phyloP scores from a whole-genome alignment of 2,113 vertebrate genomes.

The Thalassarche chlororhynchos region DNA sequence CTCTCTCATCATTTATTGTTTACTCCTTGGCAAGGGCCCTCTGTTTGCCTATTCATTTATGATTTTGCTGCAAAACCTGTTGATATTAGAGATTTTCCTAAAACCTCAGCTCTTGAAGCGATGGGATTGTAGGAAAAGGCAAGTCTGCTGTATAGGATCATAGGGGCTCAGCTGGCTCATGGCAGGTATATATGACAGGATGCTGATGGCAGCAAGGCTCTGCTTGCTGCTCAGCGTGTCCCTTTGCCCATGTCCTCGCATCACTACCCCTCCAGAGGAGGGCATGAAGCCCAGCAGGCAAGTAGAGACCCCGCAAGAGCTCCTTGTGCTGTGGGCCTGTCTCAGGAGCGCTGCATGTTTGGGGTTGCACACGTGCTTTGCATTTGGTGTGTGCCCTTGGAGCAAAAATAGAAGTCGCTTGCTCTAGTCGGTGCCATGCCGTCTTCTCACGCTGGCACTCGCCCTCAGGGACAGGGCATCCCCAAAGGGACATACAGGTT shows the following conservation, averaged over 20 bases:
- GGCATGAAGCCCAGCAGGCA: not conserved
- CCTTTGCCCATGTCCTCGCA: not conserved
- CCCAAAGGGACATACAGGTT: not conserved
- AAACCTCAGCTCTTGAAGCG: not conserved
- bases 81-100: not conserved
- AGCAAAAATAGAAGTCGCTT: not conserved
- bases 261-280: not conserved
- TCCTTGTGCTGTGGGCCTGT: not conserved
- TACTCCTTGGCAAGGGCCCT: not conserved
- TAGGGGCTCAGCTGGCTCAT: not conserved
- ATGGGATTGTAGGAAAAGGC: not conserved
- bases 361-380: not conserved
- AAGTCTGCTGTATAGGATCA: not conserved
- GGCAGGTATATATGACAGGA: not conserved
- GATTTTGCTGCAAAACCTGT: not conserved
- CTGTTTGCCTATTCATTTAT: not conserved
- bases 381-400: not conserved
- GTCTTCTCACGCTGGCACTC: not conserved
- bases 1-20: not conserved
- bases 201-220: not conserved
- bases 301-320: not conserved
- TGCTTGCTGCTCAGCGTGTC: not conserved
- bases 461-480: accelerated
- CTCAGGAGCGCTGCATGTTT: accelerated
- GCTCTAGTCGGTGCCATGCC: not conserved